phyloP scores from a whole-genome alignment of 2,113 vertebrate genomes.

The Charadrius vociferus region DNA sequence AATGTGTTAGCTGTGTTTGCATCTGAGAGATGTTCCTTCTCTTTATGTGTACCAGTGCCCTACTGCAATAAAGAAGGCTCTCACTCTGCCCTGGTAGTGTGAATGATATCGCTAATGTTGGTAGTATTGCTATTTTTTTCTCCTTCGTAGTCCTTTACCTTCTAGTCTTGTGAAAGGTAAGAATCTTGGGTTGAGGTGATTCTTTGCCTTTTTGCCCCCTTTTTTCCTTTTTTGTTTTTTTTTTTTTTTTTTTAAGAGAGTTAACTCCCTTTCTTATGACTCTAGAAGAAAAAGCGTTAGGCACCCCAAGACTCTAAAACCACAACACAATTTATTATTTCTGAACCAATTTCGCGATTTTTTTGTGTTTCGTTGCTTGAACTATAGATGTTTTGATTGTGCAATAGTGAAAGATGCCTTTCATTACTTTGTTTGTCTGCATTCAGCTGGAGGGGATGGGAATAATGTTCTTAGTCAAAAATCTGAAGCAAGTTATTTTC shows the following conservation, averaged over 20 bases:
- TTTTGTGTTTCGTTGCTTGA: not conserved
- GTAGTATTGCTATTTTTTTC: not conserved
- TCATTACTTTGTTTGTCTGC: not conserved
- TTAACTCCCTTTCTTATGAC: not conserved
- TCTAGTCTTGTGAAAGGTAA: not conserved
- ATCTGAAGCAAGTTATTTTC: not conserved
- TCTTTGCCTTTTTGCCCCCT: accelerated
- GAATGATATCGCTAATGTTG: not conserved
- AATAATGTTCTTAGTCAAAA: not conserved
- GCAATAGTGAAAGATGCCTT: not conserved
- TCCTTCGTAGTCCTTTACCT: not conserved
- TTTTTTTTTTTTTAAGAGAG: not conserved
- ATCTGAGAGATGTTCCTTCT: not conserved
- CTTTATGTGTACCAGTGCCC: not conserved
- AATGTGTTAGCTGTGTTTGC: not conserved
- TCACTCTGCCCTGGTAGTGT: not conserved
- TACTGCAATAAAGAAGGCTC: not conserved
- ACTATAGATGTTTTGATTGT: not conserved
- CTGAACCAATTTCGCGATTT: not conserved
- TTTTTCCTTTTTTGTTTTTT: not conserved
- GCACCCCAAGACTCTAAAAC: not conserved
- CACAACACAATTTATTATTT: not conserved
- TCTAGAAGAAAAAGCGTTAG: not conserved
- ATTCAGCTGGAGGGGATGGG: not conserved
- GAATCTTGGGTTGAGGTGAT: not conserved